Conservation (phyloP, 2,888 invertebrate genomes). For the Drosophila monieri region DNA sequence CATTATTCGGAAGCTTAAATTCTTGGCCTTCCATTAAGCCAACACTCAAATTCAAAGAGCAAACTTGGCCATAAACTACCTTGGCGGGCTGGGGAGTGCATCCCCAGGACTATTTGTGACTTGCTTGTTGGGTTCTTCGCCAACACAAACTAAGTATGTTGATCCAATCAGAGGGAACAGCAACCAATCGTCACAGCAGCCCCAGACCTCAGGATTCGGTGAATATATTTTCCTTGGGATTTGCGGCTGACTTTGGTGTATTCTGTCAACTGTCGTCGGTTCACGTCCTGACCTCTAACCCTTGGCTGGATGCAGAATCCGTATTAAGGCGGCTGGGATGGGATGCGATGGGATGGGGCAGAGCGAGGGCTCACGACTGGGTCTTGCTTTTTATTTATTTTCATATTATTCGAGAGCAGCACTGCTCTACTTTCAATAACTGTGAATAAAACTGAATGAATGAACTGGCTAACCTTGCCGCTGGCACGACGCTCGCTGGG, state of each 20-base stretch:
- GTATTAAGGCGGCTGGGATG: constrained; percentile 16
- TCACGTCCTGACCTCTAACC: constrained; percentile 38
- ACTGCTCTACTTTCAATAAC: constrained; percentile 68
- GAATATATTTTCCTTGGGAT: constrained; percentile 31
- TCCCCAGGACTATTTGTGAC: constrained; percentile 18
- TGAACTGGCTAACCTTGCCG: constrained; percentile 60
- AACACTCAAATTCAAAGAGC: constrained; percentile 2
- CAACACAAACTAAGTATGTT: constrained; percentile 35
- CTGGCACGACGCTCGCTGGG: constrained; percentile 38
- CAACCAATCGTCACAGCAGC: constrained; percentile 25
- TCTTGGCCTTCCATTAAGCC: constrained; percentile 15
- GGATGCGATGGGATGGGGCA: not conserved
- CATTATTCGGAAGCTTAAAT: constrained; percentile 7
- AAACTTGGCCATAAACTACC: constrained; percentile 16
- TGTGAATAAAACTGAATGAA: constrained; percentile 62
- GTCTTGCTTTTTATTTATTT: constrained; percentile 48
- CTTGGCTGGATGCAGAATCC: constrained; percentile 18
- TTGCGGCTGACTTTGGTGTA: constrained; percentile 13
- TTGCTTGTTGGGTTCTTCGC: constrained; percentile 20
- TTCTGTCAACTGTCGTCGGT: constrained; percentile 38
- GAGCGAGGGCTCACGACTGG: constrained; percentile 17
- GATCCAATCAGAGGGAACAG: constrained; percentile 29
- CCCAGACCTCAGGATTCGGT: constrained; percentile 9
- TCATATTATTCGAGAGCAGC: constrained; percentile 61
- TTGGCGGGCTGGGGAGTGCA: not conserved